These are phyloP conservation scores for Dendrocopos noguchii DNA, from an alignment of 2,113 vertebrate species.

Conservation along the genomic window DNA sequence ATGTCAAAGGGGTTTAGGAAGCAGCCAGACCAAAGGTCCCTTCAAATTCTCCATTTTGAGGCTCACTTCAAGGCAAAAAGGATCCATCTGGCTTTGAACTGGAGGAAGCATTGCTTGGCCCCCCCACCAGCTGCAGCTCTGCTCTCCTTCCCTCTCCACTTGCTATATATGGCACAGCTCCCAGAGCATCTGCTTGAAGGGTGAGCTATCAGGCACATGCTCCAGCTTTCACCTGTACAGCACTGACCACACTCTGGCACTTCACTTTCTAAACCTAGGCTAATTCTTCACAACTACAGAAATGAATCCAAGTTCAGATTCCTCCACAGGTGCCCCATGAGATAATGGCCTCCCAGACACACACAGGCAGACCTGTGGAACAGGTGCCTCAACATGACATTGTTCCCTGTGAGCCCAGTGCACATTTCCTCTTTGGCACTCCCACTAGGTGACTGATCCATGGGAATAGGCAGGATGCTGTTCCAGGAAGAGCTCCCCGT, in stretches of 20 bases:
- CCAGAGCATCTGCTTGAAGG: not conserved
- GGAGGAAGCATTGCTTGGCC: not conserved
- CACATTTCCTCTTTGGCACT: not conserved
- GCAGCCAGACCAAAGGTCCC: not conserved
- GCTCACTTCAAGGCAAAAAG: not conserved
- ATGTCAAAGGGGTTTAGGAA: not conserved
- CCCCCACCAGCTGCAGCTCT: not conserved
- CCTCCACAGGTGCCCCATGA: not conserved
- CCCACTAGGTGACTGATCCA: not conserved
- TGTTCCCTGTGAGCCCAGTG: not conserved
- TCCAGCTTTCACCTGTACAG: not conserved
- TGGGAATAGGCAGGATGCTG: not conserved
- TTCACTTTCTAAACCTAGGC: not conserved
- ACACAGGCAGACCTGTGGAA: not conserved
- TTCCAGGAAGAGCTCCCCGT: not conserved
- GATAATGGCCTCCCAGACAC: not conserved
- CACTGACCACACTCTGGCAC: not conserved
- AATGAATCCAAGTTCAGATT: not conserved
- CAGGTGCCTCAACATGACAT: fast-evolving
- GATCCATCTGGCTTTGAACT: not conserved
- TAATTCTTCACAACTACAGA: not conserved
- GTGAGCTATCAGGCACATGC: not conserved
- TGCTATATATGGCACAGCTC: not conserved
- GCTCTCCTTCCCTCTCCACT: not conserved
- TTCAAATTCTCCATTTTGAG: not conserved